Evolutionary conservation across 2,113 vertebrate genomes (phyloP), one percentile per base, ranked within the genome.

Genomic region (Chloroceryle aenea): DNA sequence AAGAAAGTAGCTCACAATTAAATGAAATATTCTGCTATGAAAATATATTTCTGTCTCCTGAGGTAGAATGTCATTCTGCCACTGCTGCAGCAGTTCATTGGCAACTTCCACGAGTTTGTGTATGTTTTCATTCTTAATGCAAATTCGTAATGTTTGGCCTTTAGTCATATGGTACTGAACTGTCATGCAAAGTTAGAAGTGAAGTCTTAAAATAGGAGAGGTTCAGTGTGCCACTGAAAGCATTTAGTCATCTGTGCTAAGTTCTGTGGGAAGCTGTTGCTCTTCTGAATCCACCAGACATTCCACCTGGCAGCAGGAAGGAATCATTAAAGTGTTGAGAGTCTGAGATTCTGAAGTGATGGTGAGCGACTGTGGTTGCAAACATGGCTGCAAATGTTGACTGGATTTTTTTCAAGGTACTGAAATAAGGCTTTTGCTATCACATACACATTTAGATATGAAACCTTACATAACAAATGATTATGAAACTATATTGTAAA

Each of bases 141-240:
- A 84, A 68, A 93, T 95, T 75, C 47, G 72, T 55, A 61, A 55
- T 25, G 1, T 76, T 95, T 93, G 90, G 72, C 90, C 83, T 86
- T n/a, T 40, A 84, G 90, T 93, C 82, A 63, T 83, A 38, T 40
- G 90, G 42, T 80, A 13, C 63, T 80, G 79, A 91, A 92, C 82
- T 86, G 63, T 66, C 63, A 80, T 32, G 71, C 58, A 34, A 38
- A 91, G 63, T 79, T 90, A 61, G 50, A 95, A 93, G 59, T 58
- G 50, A 76, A 67, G 52, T 2, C 93, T 96, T 96, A 93, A 94
- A 96, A 96, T 91, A 96, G 52, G 20, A 71, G 90, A 84, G 55
- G 79, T 83, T 96, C 75, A 40, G 55, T 90, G 10, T 87, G 82
- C 87, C 52, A 74, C 66, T 19, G 6, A 85, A 95, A 96, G 90